Conservation (phyloP, 2,888 invertebrate species). For the Drosophila limbata region DNA sequence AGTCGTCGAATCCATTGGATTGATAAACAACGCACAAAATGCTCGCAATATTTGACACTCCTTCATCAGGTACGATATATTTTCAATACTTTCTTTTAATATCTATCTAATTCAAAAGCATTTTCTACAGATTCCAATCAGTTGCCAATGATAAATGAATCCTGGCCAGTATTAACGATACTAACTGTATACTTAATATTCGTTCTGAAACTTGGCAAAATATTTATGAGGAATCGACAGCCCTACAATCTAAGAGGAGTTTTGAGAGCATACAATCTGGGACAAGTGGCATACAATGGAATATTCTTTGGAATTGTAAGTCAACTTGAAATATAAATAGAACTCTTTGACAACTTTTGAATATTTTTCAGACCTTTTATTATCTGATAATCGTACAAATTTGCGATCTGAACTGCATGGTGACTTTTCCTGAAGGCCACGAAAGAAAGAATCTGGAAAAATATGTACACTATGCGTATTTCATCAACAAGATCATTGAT, state of each 20-base stretch:
- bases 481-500: conserved; percentile 89
- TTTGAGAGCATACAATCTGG: conserved; percentile 41
- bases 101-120: neutral
- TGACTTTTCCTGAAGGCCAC: conserved; percentile 23
- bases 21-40: conserved; percentile 3
- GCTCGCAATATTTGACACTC: neutral
- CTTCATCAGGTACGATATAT: neutral
- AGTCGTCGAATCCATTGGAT: neutral
- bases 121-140: conserved; percentile 30
- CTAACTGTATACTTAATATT: conserved; percentile 36
- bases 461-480: conserved; percentile 66
- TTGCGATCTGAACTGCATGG: conserved; percentile 38
- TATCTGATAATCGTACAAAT: conserved; percentile 25
- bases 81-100: neutral
- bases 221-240: conserved; percentile 40
- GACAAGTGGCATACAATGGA: conserved; percentile 44
- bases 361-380: conserved; percentile 30
- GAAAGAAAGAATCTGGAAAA: conserved; percentile 35
- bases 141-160: conserved; percentile 26
- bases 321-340: neutral
- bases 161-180: conserved; percentile 32
- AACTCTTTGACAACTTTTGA: neutral
- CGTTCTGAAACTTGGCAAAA: conserved; percentile 37
- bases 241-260: conserved; percentile 36
- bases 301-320: conserved; percentile 40